These are phyloP conservation scores for Ophiothrix spiculata DNA, from an alignment of 35 echinoderm and acorn worm genomes.

Conservation along the genomic window DNA sequence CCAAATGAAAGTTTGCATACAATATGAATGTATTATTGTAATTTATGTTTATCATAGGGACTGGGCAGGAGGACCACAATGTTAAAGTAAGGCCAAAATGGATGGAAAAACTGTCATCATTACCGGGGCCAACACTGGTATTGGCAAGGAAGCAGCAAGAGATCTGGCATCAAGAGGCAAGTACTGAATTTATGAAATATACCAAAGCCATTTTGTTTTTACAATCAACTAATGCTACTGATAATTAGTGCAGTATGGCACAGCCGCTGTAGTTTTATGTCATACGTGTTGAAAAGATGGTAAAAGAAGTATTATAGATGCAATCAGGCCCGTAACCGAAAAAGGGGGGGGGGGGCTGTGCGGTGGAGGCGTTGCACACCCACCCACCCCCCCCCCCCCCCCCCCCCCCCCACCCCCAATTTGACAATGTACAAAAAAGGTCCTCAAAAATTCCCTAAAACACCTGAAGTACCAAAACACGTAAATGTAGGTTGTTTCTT, in stretches of 20 bases:
- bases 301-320: neutral
- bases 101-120: conserved; percentile 88
- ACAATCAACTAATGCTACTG: neutral
- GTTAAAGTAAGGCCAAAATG: conserved; percentile 47
- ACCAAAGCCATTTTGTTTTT: neutral
- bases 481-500: no score
- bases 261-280: neutral
- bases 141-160: conserved; percentile 88
- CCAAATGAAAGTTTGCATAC: no score
- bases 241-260: neutral
- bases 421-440: no score
- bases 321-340: neutral
- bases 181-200: neutral
- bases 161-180: conserved; percentile 85
- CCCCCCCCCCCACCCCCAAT: no score
- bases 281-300: neutral
- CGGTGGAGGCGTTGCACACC: no score
- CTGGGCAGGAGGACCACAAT: conserved; percentile 52
- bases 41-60: conserved; percentile 21
- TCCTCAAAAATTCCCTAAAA: no score
- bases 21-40: no score
- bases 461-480: no score
- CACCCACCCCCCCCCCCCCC: no score
- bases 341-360: neutral
- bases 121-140: conserved; percentile 83